phyloP scores from a whole-genome alignment of 1,140 invertebrate species.

The Leucophenga varia region DNA sequence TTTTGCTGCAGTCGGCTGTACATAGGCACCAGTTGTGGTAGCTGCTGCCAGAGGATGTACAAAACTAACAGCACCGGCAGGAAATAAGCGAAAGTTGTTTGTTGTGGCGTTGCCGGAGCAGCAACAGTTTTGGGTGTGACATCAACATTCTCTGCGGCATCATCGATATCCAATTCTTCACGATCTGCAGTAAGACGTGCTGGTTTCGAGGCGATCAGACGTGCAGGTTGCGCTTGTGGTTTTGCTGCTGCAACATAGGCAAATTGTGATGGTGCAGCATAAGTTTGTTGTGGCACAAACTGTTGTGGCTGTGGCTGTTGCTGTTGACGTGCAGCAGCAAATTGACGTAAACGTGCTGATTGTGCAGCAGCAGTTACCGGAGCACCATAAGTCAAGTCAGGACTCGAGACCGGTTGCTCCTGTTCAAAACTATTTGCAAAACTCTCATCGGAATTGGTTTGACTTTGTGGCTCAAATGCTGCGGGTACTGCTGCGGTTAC shows the following conservation, averaged over 20 bases:
- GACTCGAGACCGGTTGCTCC: conserved; percentile 3
- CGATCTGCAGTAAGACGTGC: conserved; percentile 39
- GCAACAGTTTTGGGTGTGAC: conserved; percentile 13
- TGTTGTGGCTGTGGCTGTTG: conserved; percentile 1
- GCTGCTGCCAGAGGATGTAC: conserved; percentile 28
- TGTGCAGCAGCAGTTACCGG: conserved; percentile 2
- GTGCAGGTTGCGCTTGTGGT: conserved; percentile 2
- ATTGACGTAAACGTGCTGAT: conserved; percentile 5
- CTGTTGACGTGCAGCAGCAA: conserved; percentile 14
- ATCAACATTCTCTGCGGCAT: conserved; percentile 33
- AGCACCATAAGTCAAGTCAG: conserved; percentile 19
- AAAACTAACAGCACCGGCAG: conserved; percentile 38
- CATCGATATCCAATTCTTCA: conserved; percentile 40
- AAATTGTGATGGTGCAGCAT: conserved; percentile 4
- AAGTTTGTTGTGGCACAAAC: neutral
- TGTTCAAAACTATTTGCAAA: conserved; percentile 13
- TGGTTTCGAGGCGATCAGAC: conserved; percentile 21
- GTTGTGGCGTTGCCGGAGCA: neutral
- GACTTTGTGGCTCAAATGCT: no score
- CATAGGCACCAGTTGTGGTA: conserved; percentile 14
- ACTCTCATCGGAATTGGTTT: no score
- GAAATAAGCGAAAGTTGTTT: conserved; percentile 35
- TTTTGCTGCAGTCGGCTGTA: conserved; percentile 3
- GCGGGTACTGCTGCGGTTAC: no score
- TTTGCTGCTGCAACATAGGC: neutral